Evolutionary conservation across 2,888 invertebrate genomes (phyloP), one percentile per base, ranked within the genome.

Genomic region (Ochropacha duplaris): DNA sequence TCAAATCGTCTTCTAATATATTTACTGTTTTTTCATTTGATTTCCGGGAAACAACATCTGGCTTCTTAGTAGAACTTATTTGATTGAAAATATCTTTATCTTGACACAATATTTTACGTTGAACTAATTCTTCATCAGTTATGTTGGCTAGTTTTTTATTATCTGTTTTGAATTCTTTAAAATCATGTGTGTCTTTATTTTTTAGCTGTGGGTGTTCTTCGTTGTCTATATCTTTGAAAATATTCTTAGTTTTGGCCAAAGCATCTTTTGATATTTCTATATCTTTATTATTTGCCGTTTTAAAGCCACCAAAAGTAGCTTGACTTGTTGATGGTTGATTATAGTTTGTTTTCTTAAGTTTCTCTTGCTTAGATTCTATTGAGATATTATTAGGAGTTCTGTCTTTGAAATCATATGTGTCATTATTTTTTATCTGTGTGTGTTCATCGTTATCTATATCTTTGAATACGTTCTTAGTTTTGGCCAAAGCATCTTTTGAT

Each of bases 281-380:
- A 9, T 68, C 60, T 68, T 85, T 88, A 50, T 91, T 88, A 65
- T 74, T 84, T 11, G 88, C 90, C 2, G 88, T 86, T 68, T 78
- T 74, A 64, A 90, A 90, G 9, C 84, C 87, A 14, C 65, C 34
- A 61, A 24, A 34, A 31, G 22, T 49, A n/a, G 6, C 26, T 22
- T 55, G 54, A 54, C 49, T 56, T 8, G 39, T 56, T 22, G 51
- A 34, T 36, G 54, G 54, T 24, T 50, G 56, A 34, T 49, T 22
- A 4, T 55, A 51, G 28, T 26, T 5, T 9, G 9, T 44, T 8
- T 9, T 9, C 19, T 19, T 9, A 16, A 16, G 39, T 9, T 26
- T 24, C 49, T 12, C 11, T 44, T 12, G 31, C n/a, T 44, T 44
- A 44, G 44, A 19, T 44, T 36, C 16, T 16, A 54, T 8, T 0